Evolutionary conservation across 1,140 invertebrate genomes (phyloP).

Genomic region (Bemisia tabaci): DNA sequence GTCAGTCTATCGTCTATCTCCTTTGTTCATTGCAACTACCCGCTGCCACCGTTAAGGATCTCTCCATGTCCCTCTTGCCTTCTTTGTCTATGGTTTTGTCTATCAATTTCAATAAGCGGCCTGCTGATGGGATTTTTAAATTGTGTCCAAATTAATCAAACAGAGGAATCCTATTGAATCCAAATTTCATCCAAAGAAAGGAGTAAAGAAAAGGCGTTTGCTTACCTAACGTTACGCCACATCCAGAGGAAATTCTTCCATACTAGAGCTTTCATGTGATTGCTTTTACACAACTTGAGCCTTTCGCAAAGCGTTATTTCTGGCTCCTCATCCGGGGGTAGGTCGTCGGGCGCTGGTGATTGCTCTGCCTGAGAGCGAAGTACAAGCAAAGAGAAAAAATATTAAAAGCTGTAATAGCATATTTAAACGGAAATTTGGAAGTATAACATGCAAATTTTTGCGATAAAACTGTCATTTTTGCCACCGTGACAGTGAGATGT

Average conservation of each 20-base stretch:
- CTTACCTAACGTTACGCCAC: slow-evolving; percentile 75
- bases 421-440: background rate
- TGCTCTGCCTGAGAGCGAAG: background rate
- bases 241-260: slow-evolving; percentile 88
- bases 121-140: too few species aligned
- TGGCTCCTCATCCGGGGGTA: slow-evolving; percentile 45
- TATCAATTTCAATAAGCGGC: too few species aligned
- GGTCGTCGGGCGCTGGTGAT: slow-evolving; percentile 16
- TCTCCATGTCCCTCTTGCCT: too few species aligned
- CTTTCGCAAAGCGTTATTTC: slow-evolving; percentile 37
- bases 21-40: too few species aligned
- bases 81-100: too few species aligned
- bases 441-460: too few species aligned
- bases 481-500: too few species aligned
- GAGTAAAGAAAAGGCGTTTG: background rate
- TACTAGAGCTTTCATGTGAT: slow-evolving; percentile 55
- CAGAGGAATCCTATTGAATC: too few species aligned
- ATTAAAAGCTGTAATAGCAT: background rate
- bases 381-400: slow-evolving; percentile 1
- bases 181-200: background rate
- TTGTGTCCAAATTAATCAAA: too few species aligned
- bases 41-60: too few species aligned
- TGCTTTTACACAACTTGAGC: slow-evolving; percentile 46
- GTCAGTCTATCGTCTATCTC: too few species aligned
- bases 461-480: too few species aligned